phyloP scores from a whole-genome alignment of 1,140 invertebrate genomes.

The Armadillidium nasatum region DNA sequence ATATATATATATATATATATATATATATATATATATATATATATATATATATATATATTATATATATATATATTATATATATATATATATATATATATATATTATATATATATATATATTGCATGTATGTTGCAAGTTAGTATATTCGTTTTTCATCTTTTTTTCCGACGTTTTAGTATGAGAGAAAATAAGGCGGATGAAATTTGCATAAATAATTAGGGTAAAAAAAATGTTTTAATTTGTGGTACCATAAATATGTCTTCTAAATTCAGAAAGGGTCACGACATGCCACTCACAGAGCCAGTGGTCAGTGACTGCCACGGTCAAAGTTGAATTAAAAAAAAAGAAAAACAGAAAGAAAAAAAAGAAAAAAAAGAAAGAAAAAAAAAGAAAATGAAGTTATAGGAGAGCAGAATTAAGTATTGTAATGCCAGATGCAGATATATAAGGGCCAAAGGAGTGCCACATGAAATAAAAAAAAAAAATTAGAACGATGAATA shows the following conservation, averaged over 20 bases:
- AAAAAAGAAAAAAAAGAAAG: neutral
- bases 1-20: too few species aligned
- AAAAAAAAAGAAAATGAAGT: neutral
- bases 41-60: too few species aligned
- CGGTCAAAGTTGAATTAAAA: neutral
- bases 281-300: too few species aligned
- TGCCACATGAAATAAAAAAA: too few species aligned
- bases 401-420: neutral
- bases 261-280: neutral
- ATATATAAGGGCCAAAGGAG: neutral
- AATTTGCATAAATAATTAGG: neutral
- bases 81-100: neutral
- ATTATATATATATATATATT: too few species aligned
- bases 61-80: neutral
- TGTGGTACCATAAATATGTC: constrained; percentile 1
- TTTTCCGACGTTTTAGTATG: neutral
- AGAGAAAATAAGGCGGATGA: neutral
- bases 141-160: neutral
- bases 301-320: neutral
- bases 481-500: too few species aligned
- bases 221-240: neutral
- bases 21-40: too few species aligned
- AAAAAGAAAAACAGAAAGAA: neutral
- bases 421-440: neutral
- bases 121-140: neutral